These are phyloP conservation scores for Falco naumanni DNA, from an alignment of 2,797 vertebrate genomes.

Conservation along the genomic window DNA sequence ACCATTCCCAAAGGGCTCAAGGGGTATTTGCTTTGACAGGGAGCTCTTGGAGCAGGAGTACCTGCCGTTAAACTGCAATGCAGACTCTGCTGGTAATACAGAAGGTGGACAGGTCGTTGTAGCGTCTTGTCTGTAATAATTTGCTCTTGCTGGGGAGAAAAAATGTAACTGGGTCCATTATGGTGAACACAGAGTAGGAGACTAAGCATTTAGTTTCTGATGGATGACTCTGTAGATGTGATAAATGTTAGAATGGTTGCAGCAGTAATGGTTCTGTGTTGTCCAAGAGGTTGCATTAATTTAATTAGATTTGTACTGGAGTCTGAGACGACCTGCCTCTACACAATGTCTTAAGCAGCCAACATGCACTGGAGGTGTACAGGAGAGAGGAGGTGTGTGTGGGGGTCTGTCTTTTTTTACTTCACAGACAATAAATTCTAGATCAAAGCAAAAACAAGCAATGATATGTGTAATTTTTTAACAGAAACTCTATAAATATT, in stretches of 20 bases:
- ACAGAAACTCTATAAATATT: slow-evolving; percentile 45
- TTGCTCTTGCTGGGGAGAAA: not conserved
- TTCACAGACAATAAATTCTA: slow-evolving; percentile 58
- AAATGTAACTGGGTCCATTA: not conserved
- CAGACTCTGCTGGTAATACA: not conserved
- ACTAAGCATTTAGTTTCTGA: slow-evolving; percentile 32
- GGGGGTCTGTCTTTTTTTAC: not conserved
- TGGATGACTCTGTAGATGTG: slow-evolving; percentile 19
- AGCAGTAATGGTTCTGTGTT: slow-evolving; percentile 24
- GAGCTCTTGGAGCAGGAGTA: not conserved
- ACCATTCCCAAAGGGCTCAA: accelerated
- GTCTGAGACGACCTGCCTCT: slow-evolving; percentile 5
- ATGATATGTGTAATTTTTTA: slow-evolving; percentile 61
- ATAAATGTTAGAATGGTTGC: slow-evolving; percentile 26
- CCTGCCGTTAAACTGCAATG: not conserved
- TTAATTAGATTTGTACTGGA: slow-evolving; percentile 50
- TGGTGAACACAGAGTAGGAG: not conserved
- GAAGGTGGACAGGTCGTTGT: accelerated
- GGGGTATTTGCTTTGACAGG: not conserved
- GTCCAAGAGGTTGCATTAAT: slow-evolving; percentile 62
- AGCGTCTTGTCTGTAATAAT: not conserved
- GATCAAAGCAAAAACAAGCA: slow-evolving; percentile 62
- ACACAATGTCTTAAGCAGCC: not conserved
- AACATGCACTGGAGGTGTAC: not conserved
- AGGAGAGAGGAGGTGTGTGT: not conserved